Evolutionary conservation across 2,113 vertebrate species (phyloP).

Genomic region (Orycteropus afer): DNA sequence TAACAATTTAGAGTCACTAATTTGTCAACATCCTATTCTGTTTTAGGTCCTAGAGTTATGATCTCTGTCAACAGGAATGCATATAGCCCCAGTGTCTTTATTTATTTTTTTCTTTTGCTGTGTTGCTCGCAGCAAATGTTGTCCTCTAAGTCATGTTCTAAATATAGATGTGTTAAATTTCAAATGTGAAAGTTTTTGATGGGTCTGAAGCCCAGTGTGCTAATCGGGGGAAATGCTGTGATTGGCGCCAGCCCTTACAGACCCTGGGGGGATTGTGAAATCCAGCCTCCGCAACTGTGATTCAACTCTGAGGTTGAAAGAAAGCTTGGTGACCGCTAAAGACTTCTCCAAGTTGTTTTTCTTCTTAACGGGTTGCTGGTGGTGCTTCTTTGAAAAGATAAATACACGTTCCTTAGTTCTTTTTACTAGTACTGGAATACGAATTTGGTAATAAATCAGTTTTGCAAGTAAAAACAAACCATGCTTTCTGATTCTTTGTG

Average conservation of each 20-base stretch:
- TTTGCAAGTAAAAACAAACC: conserved; percentile 43
- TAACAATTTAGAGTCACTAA: not conserved
- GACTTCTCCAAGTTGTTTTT: conserved; percentile 58
- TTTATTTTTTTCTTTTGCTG: conserved; percentile 66
- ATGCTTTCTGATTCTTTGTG: not conserved
- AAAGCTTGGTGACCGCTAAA: conserved; percentile 68
- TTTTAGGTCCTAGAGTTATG: not conserved
- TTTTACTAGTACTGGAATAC: conserved; percentile 17
- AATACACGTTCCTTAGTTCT: not conserved
- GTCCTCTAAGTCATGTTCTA: conserved; percentile 82
- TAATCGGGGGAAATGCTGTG: conserved; percentile 85
- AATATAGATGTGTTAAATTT: conserved; percentile 86
- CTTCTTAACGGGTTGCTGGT: not conserved
- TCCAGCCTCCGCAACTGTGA: conserved; percentile 58
- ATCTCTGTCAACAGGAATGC: conserved; percentile 16
- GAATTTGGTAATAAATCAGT: conserved; percentile 12
- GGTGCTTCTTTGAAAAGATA: conserved; percentile 49
- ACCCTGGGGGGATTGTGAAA: conserved; percentile 85
- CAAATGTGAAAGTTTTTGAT: conserved; percentile 82
- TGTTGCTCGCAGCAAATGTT: conserved; percentile 76
- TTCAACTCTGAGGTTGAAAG: conserved; percentile 79
- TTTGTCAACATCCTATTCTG: not conserved
- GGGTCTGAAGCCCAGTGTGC: conserved; percentile 83
- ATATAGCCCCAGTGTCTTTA: conserved; percentile 27
- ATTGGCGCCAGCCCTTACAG: conserved; percentile 80